phyloP scores from a whole-genome alignment of 30 jellyfish, hydroid and myxozoan genomes.

The Clytia hemisphaerica region DNA sequence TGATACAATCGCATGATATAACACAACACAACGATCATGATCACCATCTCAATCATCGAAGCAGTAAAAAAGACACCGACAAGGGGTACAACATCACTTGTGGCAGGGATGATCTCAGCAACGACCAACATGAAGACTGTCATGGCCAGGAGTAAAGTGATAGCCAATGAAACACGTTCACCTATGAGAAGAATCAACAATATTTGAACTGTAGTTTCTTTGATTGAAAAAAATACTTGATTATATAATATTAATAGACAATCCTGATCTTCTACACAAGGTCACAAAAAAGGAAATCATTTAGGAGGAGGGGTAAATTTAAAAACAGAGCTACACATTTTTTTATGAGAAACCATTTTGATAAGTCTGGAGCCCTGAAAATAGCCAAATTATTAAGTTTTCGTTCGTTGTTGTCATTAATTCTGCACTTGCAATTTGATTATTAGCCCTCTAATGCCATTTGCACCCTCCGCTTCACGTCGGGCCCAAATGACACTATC shows the following conservation, averaged over 20 bases:
- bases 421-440: too few species aligned
- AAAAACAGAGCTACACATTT: too few species aligned
- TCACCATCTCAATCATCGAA: constrained; percentile 86
- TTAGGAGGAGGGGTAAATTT: too few species aligned
- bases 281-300: constrained; percentile 64
- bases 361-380: too few species aligned
- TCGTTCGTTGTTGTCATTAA: too few species aligned
- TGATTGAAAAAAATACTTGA: constrained; percentile 66
- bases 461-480: too few species aligned
- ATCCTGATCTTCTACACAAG: constrained; percentile 65
- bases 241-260: constrained; percentile 36
- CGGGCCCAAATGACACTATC: too few species aligned
- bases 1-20: constrained; percentile 77
- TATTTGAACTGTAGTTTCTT: constrained; percentile 18
- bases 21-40: constrained; percentile 77
- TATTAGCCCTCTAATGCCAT: too few species aligned
- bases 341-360: too few species aligned
- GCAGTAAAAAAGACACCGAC: constrained; percentile 85
- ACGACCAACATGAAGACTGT: constrained; percentile 96
- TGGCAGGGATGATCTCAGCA: constrained; percentile 92
- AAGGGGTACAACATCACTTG: constrained; percentile 88
- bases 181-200: constrained; percentile 41
- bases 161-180: constrained; percentile 82
- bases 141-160: constrained; percentile 88
- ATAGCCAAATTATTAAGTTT: too few species aligned